Evolutionary conservation across 2,797 vertebrate genomes (phyloP).

Genomic region (Heteromormyrus szaboi): DNA sequence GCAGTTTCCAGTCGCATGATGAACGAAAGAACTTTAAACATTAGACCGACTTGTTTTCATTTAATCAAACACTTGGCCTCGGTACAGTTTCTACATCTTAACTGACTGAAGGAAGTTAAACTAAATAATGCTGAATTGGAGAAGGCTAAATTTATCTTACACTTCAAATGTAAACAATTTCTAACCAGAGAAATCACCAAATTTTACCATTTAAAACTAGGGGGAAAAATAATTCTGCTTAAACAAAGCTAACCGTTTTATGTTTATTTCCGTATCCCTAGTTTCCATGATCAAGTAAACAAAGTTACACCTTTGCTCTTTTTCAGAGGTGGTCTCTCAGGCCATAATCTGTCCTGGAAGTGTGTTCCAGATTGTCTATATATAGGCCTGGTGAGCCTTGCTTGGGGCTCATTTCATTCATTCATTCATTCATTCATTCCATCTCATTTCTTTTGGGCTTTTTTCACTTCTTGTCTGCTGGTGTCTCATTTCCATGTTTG

Average conservation of each 20-base stretch:
- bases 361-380: not conserved
- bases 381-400: not conserved
- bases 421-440: not conserved
- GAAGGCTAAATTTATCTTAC: not conserved
- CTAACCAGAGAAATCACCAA: not conserved
- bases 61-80: constrained; percentile 4
- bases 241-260: not conserved
- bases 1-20: not conserved
- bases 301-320: not conserved
- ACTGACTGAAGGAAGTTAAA: not conserved
- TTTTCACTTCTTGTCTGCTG: not conserved
- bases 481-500: not conserved
- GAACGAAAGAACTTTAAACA: not conserved
- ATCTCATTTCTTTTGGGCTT: not conserved
- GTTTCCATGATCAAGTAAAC: not conserved
- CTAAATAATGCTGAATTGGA: not conserved
- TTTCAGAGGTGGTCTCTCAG: not conserved
- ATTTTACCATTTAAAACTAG: not conserved
- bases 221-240: not conserved
- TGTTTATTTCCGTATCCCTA: not conserved
- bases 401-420: not conserved
- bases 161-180: not conserved
- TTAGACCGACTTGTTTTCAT: constrained; percentile 7
- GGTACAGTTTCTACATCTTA: not conserved
- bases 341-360: not conserved